Evolutionary conservation across 2,888 invertebrate species (phyloP), one percentile per base, ranked within the genome.

Genomic region (Willowsia nigromaculata): DNA sequence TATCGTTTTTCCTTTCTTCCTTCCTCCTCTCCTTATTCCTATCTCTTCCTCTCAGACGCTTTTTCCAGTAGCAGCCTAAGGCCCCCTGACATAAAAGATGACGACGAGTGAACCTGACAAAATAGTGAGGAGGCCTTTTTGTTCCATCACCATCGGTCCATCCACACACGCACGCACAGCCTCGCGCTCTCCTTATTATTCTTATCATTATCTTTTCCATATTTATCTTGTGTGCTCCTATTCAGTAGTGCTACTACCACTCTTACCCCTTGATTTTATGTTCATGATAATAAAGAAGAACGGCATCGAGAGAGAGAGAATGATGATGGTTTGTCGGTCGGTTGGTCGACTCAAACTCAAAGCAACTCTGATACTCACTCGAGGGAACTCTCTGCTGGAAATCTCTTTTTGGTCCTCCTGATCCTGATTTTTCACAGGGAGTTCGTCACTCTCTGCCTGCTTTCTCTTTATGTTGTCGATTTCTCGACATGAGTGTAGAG

Each of bases 91-190:
- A n/a, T 18, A 56, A 62, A 74, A 47, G 25, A 74, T 47, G 47
- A 80, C 6, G 50, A 62, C 27, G 76, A 65, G 65, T 56, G 43
- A 88, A 84, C 76, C 87, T 88, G 83, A 84, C 83, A 88, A 76
- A 83, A 88, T 88, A 68, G 53, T 50, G 53, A 76, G 76, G 80
- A 85, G 68, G 78, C 80, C 89, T 74, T 89, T 65, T 71, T 85
- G 89, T 89, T 89, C 85, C 74, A 9, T 62, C 25, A 53, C 15
- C 53, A 7, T 5, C 13, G 37, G 11, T 80, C 50, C 71, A 78
- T 65, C 33, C 0, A 43, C n/a, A 65, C 65, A 47, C 40, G 22
- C 62, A 81, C 33, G 65, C 53, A 83, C 18, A 11, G 59, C 27
- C 13, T 84, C 59, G 56, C 56, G 43, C 33, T 71, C 22, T 47